These are phyloP conservation scores for Odobenus rosmarus DNA, from an alignment of 2,113 vertebrate species.

Conservation along the genomic window DNA sequence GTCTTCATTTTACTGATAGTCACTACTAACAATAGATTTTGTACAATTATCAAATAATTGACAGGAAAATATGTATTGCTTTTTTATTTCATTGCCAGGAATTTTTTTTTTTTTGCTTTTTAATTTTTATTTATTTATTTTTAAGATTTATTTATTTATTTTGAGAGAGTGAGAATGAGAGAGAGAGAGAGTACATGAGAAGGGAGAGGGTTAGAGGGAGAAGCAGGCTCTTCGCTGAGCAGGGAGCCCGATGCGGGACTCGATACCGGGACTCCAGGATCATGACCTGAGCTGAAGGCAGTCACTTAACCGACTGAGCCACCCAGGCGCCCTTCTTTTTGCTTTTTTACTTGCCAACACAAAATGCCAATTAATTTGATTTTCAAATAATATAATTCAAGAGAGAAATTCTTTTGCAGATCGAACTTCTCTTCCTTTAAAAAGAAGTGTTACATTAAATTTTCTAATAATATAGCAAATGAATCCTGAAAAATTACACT, in stretches of 20 bases:
- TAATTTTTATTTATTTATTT: neutral
- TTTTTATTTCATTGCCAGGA: neutral
- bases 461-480: neutral
- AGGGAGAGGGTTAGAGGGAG: too few species aligned
- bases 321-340: neutral
- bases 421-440: neutral
- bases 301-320: too few species aligned
- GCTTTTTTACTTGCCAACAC: neutral
- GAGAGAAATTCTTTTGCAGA: neutral
- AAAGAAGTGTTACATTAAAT: neutral
- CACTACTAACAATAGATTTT: neutral
- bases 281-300: too few species aligned
- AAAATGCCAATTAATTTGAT: neutral
- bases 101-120: neutral
- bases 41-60: neutral
- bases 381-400: neutral
- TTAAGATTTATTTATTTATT: too few species aligned
- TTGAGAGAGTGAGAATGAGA: too few species aligned
- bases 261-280: too few species aligned
- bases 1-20: neutral
- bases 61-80: neutral
- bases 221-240: too few species aligned
- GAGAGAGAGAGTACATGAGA: too few species aligned
- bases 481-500: neutral
- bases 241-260: too few species aligned